Evolutionary conservation across 2,888 invertebrate genomes (phyloP).

Genomic region (Xylophagus ater): DNA sequence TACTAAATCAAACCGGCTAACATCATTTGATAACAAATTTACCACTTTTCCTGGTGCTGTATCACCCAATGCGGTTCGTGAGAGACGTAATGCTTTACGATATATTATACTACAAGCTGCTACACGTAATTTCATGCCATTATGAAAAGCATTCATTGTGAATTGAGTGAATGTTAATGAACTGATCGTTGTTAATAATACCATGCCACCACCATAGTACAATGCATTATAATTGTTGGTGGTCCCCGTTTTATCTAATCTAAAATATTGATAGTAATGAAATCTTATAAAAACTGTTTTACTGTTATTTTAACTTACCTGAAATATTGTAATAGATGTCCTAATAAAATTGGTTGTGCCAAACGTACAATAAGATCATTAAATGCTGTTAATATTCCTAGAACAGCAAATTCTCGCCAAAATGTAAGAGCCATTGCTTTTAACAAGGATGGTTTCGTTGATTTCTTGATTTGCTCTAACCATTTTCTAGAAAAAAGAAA

Average conservation of each 20-base stretch:
- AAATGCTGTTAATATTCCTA: conserved; percentile 15
- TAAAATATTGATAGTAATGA: too few relatives aligned
- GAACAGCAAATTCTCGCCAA: conserved; percentile 18
- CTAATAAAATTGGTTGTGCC: conserved; percentile 19
- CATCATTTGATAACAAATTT: conserved; percentile 79
- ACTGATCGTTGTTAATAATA: conserved; percentile 31
- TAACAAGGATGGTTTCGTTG: conserved; percentile 18
- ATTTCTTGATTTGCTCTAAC: conserved; percentile 2
- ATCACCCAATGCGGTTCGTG: conserved; percentile 59
- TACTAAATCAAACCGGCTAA: conserved; percentile 70
- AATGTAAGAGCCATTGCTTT: conserved; percentile 19
- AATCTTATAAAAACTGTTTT: background rate
- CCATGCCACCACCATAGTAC: conserved; percentile 43
- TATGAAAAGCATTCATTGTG: conserved; percentile 58
- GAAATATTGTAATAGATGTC: conserved; percentile 19
- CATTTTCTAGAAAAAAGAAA: background rate
- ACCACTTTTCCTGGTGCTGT: conserved; percentile 81
- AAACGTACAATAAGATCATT: conserved; percentile 20
- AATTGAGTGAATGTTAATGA: conserved; percentile 49
- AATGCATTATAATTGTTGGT: conserved; percentile 47
- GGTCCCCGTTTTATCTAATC: too few relatives aligned
- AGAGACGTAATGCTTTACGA: conserved; percentile 64
- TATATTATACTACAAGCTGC: conserved; percentile 75
- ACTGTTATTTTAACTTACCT: conserved; percentile 12
- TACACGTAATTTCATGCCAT: conserved; percentile 71